A percentile compares a stretch with the other conserved stretches of the same genome.
These are phyloP conservation scores for Mythimna impura DNA, from an alignment of 2,888 invertebrate genomes.

Conservation along the genomic window DNA sequence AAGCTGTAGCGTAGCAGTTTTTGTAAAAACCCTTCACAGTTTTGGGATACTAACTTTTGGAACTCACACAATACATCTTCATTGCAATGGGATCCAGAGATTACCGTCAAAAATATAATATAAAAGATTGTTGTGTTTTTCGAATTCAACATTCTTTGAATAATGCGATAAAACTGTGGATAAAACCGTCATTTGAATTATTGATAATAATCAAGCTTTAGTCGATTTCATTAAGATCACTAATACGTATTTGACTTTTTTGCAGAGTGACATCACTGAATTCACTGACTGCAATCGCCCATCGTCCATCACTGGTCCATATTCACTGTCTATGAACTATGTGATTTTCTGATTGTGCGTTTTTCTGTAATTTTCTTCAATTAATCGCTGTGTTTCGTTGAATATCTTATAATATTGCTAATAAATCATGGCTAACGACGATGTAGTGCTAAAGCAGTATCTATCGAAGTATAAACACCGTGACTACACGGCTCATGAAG, in stretches of 20 bases:
- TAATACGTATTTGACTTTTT: slow-evolving; percentile 6
- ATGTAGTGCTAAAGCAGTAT: slow-evolving; percentile 82
- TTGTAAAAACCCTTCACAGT: too few species aligned
- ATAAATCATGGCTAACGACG: slow-evolving; percentile 84
- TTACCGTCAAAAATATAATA: too few species aligned
- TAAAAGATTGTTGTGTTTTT: too few species aligned
- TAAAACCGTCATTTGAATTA: too few species aligned
- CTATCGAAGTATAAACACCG: slow-evolving; percentile 86
- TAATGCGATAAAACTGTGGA: too few species aligned
- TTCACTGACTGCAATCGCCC: slow-evolving; percentile 28
- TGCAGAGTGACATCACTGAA: slow-evolving; percentile 48
- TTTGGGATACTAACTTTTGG: too few species aligned
- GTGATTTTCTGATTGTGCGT: slow-evolving; percentile 40
- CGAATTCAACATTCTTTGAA: too few species aligned
- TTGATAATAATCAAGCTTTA: background rate
- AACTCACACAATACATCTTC: too few species aligned
- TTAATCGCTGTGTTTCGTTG: slow-evolving; percentile 33
- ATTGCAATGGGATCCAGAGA: too few species aligned
- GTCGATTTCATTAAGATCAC: slow-evolving; percentile 40
- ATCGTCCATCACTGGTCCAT: background rate
- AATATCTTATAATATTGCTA: slow-evolving; percentile 17
- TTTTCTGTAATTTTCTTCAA: slow-evolving; percentile 47
- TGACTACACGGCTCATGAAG: slow-evolving; percentile 85
- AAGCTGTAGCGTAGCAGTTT: too few species aligned
- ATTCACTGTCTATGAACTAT: slow-evolving; percentile 47